These are phyloP conservation scores for Conopomorpha cramerella DNA, from an alignment of 1,140 invertebrate species.

Conservation along the genomic window DNA sequence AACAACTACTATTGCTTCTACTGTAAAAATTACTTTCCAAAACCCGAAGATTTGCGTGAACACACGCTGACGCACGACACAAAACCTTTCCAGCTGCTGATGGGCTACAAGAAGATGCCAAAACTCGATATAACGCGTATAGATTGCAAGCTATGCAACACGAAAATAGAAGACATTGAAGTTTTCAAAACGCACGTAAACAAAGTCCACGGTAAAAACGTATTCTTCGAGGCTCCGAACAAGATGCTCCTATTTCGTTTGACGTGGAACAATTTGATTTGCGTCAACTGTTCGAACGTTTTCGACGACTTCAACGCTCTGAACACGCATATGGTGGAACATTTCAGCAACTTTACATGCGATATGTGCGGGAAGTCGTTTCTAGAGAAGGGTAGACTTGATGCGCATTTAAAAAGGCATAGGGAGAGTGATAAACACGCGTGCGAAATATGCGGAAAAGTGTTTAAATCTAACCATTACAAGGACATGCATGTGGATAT, in stretches of 20 bases:
- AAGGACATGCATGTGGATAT: constrained; percentile 51
- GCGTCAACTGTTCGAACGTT: constrained; percentile 43
- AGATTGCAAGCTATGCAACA: constrained; percentile 36
- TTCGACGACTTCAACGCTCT: constrained; percentile 47
- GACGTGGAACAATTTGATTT: constrained; percentile 46
- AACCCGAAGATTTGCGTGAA: constrained; percentile 42
- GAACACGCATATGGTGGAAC: constrained; percentile 46
- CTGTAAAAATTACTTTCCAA: constrained; percentile 45
- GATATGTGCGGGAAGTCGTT: constrained; percentile 48
- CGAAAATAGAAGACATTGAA: constrained; percentile 35
- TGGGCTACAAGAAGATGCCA: constrained; percentile 48
- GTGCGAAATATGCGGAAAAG: constrained; percentile 46
- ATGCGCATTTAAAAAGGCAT: constrained; percentile 39
- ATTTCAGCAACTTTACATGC: constrained; percentile 46
- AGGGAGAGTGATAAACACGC: constrained; percentile 40
- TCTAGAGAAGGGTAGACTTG: constrained; percentile 33
- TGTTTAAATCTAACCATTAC: constrained; percentile 47
- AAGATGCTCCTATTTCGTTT: constrained; percentile 33
- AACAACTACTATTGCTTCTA: constrained; percentile 54
- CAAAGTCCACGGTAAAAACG: constrained; percentile 34
- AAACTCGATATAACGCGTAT: constrained; percentile 49
- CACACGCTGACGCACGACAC: constrained; percentile 43
- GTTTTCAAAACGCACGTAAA: constrained; percentile 42
- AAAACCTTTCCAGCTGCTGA: constrained; percentile 38
- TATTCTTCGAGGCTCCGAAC: constrained; percentile 41